Evolutionary conservation across 2,888 invertebrate species (phyloP).

Genomic region (Choreutis nemorana): DNA sequence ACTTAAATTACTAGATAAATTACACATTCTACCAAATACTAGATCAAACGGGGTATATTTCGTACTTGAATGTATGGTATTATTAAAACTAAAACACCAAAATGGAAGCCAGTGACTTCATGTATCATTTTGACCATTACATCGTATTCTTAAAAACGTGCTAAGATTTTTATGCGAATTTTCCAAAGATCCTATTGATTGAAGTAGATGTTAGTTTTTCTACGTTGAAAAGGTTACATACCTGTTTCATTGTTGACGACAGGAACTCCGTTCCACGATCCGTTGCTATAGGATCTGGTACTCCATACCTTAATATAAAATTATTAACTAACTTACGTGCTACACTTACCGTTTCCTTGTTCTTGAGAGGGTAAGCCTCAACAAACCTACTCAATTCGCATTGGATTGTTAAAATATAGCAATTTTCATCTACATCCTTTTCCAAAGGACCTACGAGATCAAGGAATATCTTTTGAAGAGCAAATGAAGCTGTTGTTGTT

Average conservation of each 20-base stretch:
- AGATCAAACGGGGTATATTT: constrained; percentile 11
- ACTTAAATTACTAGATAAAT: constrained; percentile 3
- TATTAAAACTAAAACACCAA: constrained; percentile 12
- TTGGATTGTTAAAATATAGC: constrained; percentile 1
- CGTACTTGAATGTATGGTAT: constrained; percentile 10
- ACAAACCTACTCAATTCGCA: constrained; percentile 2
- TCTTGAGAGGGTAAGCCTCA: constrained; percentile 5
- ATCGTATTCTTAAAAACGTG: constrained; percentile 6
- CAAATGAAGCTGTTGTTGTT: not conserved
- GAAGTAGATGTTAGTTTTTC: constrained; percentile 8
- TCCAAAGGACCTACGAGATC: not conserved
- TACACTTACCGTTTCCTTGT: constrained; percentile 1
- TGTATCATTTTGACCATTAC: constrained; percentile 3
- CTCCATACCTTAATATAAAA: constrained; percentile 5
- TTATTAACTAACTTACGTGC: constrained; percentile 4
- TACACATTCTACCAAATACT: constrained; percentile 10
- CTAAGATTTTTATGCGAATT: constrained; percentile 8
- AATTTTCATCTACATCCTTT: constrained; percentile 1
- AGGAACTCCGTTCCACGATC: constrained; percentile 4
- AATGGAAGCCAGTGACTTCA: constrained; percentile 12
- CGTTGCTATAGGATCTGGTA: constrained; percentile 4
- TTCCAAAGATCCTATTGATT: constrained; percentile 10
- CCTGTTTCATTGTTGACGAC: constrained; percentile 7
- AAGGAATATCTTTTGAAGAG: constrained; percentile 1
- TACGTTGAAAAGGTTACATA: constrained; percentile 10